Evolutionary conservation across 2,888 invertebrate genomes (phyloP).

Genomic region (Tuberolachnus salignus): DNA sequence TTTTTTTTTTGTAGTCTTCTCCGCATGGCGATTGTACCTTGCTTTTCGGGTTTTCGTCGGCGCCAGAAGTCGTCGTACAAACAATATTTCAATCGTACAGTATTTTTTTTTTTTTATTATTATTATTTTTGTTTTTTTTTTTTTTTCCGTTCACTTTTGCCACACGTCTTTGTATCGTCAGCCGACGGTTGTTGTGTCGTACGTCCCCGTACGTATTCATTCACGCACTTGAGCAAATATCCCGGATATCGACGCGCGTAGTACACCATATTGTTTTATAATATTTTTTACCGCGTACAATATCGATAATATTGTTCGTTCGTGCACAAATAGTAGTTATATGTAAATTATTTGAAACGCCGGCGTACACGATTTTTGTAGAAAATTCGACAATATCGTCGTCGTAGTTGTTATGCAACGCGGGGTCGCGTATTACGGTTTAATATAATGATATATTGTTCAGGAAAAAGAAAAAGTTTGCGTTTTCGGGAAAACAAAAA

Average conservation of each 20-base stretch:
- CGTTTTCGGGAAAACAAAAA: constrained; percentile 10
- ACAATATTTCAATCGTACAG: background rate
- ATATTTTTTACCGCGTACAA: background rate
- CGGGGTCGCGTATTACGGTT: background rate
- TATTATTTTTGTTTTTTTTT: background rate
- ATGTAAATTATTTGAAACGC: background rate
- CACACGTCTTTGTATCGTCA: constrained; percentile 10
- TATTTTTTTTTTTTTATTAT: too few species aligned
- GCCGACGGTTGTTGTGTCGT: background rate
- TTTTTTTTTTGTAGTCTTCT: background rate
- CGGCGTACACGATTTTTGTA: background rate
- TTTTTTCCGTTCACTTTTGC: background rate
- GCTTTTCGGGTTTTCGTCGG: background rate
- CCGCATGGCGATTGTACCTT: background rate
- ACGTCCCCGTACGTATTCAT: too few species aligned
- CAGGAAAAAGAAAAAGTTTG: constrained; percentile 6
- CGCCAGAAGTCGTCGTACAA: background rate
- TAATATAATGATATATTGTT: too few species aligned
- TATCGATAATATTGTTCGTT: background rate
- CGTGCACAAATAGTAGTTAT: background rate
- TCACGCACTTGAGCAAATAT: constrained; percentile 32
- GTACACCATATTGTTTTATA: background rate
- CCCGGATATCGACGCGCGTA: background rate
- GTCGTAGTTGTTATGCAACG: background rate
- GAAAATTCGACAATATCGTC: too few species aligned